Evolutionary conservation across 2,888 invertebrate species (phyloP).

Genomic region (Lasioglossum marginatum): DNA sequence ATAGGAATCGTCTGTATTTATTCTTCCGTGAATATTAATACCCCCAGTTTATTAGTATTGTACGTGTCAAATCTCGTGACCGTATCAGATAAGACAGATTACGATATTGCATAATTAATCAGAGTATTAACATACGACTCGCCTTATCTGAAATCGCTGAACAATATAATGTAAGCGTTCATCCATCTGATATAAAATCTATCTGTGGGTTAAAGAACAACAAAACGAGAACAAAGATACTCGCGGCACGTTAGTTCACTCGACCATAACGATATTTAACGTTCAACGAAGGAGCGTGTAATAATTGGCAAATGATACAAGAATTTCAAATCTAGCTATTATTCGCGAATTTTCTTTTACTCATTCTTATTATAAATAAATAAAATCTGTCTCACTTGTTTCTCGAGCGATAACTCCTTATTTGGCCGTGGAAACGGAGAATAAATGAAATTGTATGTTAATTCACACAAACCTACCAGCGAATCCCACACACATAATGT

Average conservation of each 20-base stretch:
- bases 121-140: not conserved
- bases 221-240: not conserved
- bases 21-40: not conserved
- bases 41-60: not conserved
- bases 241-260: not conserved
- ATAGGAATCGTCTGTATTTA: not conserved
- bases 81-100: not conserved
- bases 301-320: not conserved
- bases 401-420: not conserved
- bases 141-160: slow-evolving; percentile 13
- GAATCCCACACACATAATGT: slow-evolving; percentile 33
- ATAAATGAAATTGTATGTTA: slow-evolving; percentile 39
- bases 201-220: not conserved
- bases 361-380: too few species aligned
- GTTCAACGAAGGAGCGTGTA: not conserved
- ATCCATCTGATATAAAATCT: slow-evolving; percentile 3
- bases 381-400: not conserved
- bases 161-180: not conserved
- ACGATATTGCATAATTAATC: slow-evolving; percentile 34
- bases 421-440: not conserved
- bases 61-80: not conserved
- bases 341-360: too few species aligned
- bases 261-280: not conserved
- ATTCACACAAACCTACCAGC: slow-evolving; percentile 45
- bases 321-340: not conserved